Evolutionary conservation across 1,140 invertebrate genomes (phyloP).

Genomic region (Penaeus japonicus): DNA sequence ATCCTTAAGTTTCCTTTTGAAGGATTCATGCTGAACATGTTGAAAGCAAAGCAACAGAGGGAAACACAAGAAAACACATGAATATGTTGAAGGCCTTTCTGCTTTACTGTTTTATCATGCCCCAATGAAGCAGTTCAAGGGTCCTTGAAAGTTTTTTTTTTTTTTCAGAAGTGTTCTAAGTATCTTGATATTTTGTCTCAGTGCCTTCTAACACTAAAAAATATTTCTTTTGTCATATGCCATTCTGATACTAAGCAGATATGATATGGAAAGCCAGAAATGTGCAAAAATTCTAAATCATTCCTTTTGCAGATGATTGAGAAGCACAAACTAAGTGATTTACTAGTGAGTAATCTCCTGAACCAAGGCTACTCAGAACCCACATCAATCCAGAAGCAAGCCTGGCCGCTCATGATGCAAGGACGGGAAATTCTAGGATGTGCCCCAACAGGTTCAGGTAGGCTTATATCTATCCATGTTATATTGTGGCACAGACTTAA

Average conservation of each 20-base stretch:
- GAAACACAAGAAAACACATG: no score
- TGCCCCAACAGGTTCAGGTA: conserved; percentile 88
- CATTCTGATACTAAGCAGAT: background rate
- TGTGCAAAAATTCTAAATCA: background rate
- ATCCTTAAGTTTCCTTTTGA: no score
- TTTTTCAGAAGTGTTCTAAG: no score
- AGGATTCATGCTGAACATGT: no score
- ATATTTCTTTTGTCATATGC: no score
- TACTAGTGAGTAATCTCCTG: conserved; percentile 77
- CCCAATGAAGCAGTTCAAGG: no score
- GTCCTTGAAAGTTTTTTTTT: no score
- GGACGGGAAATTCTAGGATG: conserved; percentile 87
- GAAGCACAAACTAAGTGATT: conserved; percentile 69
- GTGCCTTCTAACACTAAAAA: no score
- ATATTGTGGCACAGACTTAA: background rate
- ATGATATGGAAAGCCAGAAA: background rate
- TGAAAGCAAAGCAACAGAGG: no score
- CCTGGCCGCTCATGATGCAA: conserved; percentile 85
- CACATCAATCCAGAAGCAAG: conserved; percentile 95
- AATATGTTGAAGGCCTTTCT: no score
- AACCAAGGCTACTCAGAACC: conserved; percentile 79
- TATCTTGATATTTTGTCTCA: no score
- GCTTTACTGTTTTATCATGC: no score
- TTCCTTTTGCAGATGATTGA: conserved; percentile 66
- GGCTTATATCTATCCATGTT: background rate